phyloP scores from a whole-genome alignment of 1,140 invertebrate species.

The Rhagoletis pomonella region DNA sequence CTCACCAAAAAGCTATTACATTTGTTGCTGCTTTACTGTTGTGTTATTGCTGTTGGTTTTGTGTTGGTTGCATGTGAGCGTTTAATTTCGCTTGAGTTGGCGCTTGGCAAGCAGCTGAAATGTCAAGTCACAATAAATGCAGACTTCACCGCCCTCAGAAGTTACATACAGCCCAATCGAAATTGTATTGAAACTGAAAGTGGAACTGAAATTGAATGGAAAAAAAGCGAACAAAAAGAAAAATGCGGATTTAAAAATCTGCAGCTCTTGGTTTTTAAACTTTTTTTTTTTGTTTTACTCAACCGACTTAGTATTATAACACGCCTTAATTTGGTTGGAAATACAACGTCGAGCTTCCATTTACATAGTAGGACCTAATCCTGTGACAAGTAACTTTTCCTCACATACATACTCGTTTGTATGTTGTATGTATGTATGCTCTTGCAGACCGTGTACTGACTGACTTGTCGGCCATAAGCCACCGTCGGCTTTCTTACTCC shows the following conservation, averaged over 20 bases:
- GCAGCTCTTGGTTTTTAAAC: background rate
- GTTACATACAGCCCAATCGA: background rate
- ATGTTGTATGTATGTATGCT: background rate
- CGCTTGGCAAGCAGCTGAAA: constrained; percentile 37
- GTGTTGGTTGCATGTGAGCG: constrained; percentile 5
- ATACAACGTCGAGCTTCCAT: background rate
- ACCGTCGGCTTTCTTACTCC: background rate
- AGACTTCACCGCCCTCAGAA: background rate
- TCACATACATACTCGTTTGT: too few relatives aligned
- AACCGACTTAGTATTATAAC: background rate
- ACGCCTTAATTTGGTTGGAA: constrained; percentile 21
- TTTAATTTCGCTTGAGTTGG: constrained; percentile 52
- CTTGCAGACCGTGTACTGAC: background rate
- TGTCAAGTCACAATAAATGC: constrained; percentile 17
- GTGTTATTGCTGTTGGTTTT: background rate
- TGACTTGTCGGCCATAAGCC: constrained; percentile 32
- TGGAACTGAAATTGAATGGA: background rate
- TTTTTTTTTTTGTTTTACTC: background rate
- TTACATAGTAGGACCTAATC: background rate
- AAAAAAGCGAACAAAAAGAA: background rate
- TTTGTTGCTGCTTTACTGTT: background rate
- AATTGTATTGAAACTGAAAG: constrained; percentile 15
- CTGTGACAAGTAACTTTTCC: background rate
- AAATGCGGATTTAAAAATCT: background rate
- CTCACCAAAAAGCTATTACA: background rate